Evolutionary conservation across 2,888 invertebrate genomes (phyloP).

Genomic region (Arenicola marina): DNA sequence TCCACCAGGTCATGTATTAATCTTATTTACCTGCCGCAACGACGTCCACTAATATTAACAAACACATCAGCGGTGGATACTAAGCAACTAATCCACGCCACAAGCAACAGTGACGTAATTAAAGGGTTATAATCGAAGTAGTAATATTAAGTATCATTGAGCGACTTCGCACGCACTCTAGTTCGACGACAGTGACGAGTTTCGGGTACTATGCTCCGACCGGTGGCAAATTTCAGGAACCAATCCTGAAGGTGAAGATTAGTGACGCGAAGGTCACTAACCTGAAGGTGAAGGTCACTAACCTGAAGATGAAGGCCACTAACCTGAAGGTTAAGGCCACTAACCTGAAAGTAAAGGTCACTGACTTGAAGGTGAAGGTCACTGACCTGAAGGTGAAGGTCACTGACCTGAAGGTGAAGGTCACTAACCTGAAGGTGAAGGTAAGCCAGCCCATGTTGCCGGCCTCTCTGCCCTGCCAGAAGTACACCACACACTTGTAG

Average conservation of each 20-base stretch:
- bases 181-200: too few relatives aligned
- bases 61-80: too few relatives aligned
- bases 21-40: too few relatives aligned
- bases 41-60: too few relatives aligned
- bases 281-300: conserved; percentile 5
- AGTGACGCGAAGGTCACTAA: not conserved
- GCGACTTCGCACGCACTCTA: too few relatives aligned
- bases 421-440: conserved; percentile 84
- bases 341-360: conserved; percentile 5
- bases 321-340: not conserved
- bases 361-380: not conserved
- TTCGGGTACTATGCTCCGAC: too few relatives aligned
- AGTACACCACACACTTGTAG: conserved; percentile 96
- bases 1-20: too few relatives aligned
- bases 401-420: conserved; percentile 82
- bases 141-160: too few relatives aligned
- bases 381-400: not conserved
- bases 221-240: not conserved
- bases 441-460: conserved; percentile 99
- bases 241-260: not conserved
- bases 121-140: too few relatives aligned
- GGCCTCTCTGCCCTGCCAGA: conserved; percentile 97
- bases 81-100: too few relatives aligned
- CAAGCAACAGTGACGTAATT: too few relatives aligned
- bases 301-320: not conserved